These are phyloP conservation scores for Clarias fuscus DNA, from an alignment of 2,797 vertebrate genomes.

Conservation along the genomic window DNA sequence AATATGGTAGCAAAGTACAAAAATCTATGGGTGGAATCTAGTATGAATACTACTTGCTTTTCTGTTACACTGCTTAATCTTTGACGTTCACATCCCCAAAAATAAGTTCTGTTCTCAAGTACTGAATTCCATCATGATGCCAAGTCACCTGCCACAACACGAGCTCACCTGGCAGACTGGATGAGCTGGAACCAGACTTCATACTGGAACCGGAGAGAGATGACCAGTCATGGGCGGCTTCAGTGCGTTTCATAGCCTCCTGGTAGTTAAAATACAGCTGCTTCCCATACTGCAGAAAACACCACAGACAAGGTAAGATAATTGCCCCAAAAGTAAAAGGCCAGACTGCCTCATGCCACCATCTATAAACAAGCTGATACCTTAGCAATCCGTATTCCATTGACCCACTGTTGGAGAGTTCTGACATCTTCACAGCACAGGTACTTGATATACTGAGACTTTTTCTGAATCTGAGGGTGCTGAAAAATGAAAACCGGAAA, in stretches of 20 bases:
- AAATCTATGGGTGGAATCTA: background rate
- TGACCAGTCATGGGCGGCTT: conserved; percentile 93
- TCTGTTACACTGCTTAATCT: background rate
- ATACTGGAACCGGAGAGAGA: conserved; percentile 96
- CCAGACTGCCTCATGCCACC: background rate
- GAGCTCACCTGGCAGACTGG: conserved; percentile 91
- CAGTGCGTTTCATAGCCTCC: conserved; percentile 91
- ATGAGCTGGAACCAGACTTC: conserved; percentile 96
- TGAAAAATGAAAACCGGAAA: conserved; percentile 54
- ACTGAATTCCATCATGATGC: background rate
- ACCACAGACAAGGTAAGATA: conserved; percentile 4
- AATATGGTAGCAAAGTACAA: background rate
- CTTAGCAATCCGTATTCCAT: conserved; percentile 96
- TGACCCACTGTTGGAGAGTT: conserved; percentile 95
- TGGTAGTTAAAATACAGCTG: conserved; percentile 94
- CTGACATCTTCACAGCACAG: conserved; percentile 95
- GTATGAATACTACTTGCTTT: background rate
- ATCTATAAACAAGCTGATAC: conserved; percentile 65
- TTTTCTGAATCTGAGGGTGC: conserved; percentile 99
- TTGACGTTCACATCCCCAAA: background rate
- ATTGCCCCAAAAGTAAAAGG: background rate
- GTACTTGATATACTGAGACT: conserved; percentile 98
- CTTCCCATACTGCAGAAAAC: conserved; percentile 86
- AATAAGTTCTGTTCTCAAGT: background rate
- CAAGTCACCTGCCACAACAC: background rate